Percentiles rank a stretch among this genome's conserved stretches.
Evolutionary conservation across 1,140 invertebrate species (phyloP).

Genomic region (Megalonaias nervosa): DNA sequence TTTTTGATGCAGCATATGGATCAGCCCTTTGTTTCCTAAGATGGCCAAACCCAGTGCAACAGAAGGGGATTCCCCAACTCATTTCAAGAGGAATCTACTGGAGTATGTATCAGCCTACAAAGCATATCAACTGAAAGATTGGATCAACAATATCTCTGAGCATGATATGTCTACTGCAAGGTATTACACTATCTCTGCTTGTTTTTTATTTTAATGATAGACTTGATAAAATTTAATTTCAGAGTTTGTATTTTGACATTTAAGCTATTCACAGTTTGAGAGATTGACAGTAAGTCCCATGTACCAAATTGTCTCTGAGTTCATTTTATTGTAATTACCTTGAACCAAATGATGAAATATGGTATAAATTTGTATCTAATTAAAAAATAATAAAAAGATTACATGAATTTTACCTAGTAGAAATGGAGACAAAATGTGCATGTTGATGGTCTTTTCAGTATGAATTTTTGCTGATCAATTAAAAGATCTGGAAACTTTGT

Average conservation of each 20-base stretch:
- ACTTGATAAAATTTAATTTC: neutral
- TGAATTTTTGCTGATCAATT: no score
- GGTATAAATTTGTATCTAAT: no score
- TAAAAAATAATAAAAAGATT: no score
- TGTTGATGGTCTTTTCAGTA: no score
- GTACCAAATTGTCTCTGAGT: neutral
- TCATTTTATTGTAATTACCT: neutral
- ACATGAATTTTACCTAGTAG: no score
- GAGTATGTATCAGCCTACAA: conserved; percentile 86
- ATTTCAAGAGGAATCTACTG: conserved; percentile 89
- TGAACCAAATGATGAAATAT: no score
- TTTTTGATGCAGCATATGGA: conserved; percentile 80
- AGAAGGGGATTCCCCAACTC: conserved; percentile 84
- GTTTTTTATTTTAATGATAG: conserved; percentile 45
- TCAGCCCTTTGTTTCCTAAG: conserved; percentile 84
- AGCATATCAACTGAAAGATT: conserved; percentile 78
- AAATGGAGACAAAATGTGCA: no score
- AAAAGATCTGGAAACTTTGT: no score
- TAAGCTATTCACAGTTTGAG: no score
- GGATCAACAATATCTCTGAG: conserved; percentile 81
- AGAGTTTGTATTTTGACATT: no score
- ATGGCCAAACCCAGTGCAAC: conserved; percentile 33
- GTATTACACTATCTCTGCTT: conserved; percentile 69
- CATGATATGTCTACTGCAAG: conserved; percentile 87
- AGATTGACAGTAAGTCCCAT: neutral